Conservation (phyloP, 2,888 invertebrate genomes). For the Linyphia triangularis region DNA sequence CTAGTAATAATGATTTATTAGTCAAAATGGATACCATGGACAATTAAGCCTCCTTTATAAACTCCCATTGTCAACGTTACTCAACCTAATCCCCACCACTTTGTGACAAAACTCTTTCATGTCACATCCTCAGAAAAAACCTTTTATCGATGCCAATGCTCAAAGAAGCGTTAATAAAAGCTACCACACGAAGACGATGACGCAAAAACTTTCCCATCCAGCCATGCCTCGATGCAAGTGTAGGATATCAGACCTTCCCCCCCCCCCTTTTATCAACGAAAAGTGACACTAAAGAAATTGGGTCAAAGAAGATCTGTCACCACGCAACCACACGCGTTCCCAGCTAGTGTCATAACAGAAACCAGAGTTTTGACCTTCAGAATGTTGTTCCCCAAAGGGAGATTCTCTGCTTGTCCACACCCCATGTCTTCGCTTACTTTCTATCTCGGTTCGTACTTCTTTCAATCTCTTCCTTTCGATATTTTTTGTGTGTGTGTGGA, state of each 20-base stretch:
- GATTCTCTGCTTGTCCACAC: background rate
- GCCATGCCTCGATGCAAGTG: background rate
- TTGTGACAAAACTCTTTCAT: no score
- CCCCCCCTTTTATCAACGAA: background rate
- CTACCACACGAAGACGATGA: background rate
- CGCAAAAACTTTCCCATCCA: background rate
- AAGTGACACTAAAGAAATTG: conserved; percentile 18
- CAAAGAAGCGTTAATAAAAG: background rate
- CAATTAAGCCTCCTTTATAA: no score
- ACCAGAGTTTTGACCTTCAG: conserved; percentile 50
- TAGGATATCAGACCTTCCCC: no score
- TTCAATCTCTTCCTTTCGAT: background rate
- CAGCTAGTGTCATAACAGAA: conserved; percentile 40
- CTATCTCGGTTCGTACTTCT: background rate
- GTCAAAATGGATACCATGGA: no score
- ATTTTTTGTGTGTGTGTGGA: background rate
- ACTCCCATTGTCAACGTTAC: no score
- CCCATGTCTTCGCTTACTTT: background rate
- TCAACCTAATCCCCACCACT: no score
- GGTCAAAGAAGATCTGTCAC: conserved; percentile 31
- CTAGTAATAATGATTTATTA: no score
- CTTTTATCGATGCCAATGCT: no score
- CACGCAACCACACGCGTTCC: conserved; percentile 32
- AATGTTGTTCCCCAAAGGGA: background rate
- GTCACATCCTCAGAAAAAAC: no score